A percentile compares a stretch with the other conserved stretches of the same genome.
Evolutionary conservation across 2,113 vertebrate genomes (phyloP).

Genomic region (Aegypius monachus): DNA sequence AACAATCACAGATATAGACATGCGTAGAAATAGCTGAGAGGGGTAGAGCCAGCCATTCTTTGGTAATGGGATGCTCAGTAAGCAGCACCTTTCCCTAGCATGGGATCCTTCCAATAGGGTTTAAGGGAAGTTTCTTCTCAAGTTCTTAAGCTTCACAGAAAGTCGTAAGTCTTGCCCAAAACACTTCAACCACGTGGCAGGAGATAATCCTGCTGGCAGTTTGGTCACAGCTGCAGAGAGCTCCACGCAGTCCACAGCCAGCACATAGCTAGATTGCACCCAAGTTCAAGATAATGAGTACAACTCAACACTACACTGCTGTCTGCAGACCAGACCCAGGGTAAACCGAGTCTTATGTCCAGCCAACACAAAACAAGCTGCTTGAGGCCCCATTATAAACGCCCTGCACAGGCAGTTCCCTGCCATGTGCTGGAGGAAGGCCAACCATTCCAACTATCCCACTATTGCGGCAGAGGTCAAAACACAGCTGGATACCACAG

Average conservation of each 20-base stretch:
- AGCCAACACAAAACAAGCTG: not conserved
- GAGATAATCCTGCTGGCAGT: not conserved
- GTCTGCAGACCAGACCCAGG: not conserved
- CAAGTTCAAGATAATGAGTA: no score
- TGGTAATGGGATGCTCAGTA: not conserved
- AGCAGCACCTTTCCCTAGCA: not conserved
- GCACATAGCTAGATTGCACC: not conserved
- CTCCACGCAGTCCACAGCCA: not conserved
- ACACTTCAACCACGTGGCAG: not conserved
- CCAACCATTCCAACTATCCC: not conserved
- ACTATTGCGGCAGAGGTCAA: not conserved
- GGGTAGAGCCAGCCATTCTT: not conserved
- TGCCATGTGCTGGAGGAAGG: accelerated
- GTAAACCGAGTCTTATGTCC: not conserved
- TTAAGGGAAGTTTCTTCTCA: not conserved
- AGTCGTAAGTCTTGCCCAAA: not conserved
- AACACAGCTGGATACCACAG: not conserved
- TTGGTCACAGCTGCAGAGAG: not conserved
- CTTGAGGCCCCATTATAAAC: not conserved
- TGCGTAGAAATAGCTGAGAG: accelerated
- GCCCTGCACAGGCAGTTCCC: not conserved
- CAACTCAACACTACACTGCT: no score
- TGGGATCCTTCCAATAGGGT: not conserved
- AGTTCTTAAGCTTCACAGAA: not conserved
- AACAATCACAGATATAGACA: not conserved